Evolutionary conservation across 1,140 invertebrate genomes (phyloP).

Genomic region (Brachionus manjavacas): DNA sequence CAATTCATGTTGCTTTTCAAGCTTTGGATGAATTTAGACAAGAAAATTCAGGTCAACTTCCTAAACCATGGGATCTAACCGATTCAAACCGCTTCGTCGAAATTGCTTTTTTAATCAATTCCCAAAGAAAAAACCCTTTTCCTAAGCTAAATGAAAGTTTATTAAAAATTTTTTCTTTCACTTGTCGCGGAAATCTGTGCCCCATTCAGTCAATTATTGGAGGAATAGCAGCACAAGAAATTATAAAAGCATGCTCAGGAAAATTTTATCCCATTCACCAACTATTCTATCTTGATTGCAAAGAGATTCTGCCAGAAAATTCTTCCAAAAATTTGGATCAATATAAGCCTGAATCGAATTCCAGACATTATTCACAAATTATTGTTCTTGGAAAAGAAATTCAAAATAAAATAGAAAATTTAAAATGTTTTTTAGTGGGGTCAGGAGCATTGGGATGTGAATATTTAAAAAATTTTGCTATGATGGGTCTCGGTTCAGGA

Average conservation of each 20-base stretch:
- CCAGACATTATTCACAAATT: constrained; percentile 81
- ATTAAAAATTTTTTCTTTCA: constrained; percentile 62
- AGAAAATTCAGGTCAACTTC: not conserved
- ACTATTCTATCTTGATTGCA: constrained; percentile 91
- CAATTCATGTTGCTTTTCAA: constrained; percentile 81
- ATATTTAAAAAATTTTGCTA: constrained; percentile 94
- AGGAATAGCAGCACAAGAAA: constrained; percentile 89
- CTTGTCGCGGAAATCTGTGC: constrained; percentile 72
- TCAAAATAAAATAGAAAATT: constrained; percentile 70
- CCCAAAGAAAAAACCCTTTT: constrained; percentile 49
- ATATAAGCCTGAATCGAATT: not conserved
- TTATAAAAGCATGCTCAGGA: constrained; percentile 83
- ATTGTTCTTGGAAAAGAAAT: constrained; percentile 86
- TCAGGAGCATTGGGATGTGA: constrained; percentile 98
- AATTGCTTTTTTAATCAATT: not conserved
- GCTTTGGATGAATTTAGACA: constrained; percentile 53
- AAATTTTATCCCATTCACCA: constrained; percentile 93
- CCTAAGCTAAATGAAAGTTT: constrained; percentile 70
- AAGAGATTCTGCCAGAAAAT: constrained; percentile 79
- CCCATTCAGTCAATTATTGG: constrained; percentile 91
- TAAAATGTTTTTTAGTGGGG: constrained; percentile 78
- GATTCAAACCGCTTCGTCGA: constrained; percentile 14
- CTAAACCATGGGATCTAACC: not conserved
- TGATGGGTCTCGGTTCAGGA: constrained; percentile 82
- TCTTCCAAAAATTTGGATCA: constrained; percentile 48